Evolutionary conservation across 1,140 invertebrate species (phyloP).

Genomic region (Drosophila sp.): DNA sequence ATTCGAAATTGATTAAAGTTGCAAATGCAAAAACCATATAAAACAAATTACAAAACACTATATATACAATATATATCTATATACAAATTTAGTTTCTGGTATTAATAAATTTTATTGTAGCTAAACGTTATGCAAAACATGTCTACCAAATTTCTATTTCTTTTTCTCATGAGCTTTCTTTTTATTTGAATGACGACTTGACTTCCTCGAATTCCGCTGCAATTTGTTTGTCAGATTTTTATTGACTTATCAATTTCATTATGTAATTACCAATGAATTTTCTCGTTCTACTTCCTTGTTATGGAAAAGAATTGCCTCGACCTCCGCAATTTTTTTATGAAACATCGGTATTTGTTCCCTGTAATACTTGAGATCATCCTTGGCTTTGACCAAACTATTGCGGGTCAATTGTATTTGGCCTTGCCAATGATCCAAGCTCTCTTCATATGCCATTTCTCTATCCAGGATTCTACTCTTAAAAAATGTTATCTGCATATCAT

Average conservation of each 20-base stretch:
- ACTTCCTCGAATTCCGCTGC: background rate
- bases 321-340: slow-evolving; percentile 34
- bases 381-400: slow-evolving; percentile 38
- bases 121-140: slow-evolving; percentile 47
- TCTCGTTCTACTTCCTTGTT: background rate
- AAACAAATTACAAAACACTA: slow-evolving; percentile 28
- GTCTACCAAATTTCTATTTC: slow-evolving; percentile 7
- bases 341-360: slow-evolving; percentile 38
- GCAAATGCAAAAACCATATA: slow-evolving; percentile 55
- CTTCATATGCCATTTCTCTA: slow-evolving; percentile 39
- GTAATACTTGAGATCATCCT: slow-evolving; percentile 40
- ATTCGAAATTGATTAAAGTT: slow-evolving; percentile 38
- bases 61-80: slow-evolving; percentile 67
- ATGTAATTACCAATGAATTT: background rate
- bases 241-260: background rate
- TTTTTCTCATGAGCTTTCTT: background rate
- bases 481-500: slow-evolving; percentile 6
- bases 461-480: slow-evolving; percentile 33
- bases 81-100: slow-evolving; percentile 81
- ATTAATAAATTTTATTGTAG: slow-evolving; percentile 83
- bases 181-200: background rate
- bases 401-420: slow-evolving; percentile 21
- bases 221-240: background rate
- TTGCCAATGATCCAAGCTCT: slow-evolving; percentile 25
- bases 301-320: slow-evolving; percentile 6